A percentile compares a stretch with the other conserved stretches of the same genome.
phyloP scores from a whole-genome alignment of 1,140 invertebrate species.

The Hesperophylax magnus region DNA sequence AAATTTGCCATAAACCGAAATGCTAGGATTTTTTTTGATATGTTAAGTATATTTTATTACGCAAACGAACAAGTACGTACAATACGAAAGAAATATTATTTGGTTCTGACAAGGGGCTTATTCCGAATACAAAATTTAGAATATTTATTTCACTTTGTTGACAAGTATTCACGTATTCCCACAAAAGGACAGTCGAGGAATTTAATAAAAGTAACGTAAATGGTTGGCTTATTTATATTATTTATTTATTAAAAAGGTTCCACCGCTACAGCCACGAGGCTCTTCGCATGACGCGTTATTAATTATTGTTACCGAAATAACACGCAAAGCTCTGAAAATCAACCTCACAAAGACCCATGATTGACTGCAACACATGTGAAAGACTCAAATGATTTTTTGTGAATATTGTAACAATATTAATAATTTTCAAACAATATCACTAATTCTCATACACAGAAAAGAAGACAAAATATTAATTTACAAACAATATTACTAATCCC shows the following conservation, averaged over 20 bases:
- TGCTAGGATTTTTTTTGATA: no score
- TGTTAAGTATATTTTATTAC: no score
- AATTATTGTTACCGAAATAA: neutral
- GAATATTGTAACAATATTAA: neutral
- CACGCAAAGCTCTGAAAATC: neutral
- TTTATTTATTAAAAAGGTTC: neutral
- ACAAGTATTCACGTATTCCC: slow-evolving; percentile 4
- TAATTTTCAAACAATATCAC: neutral
- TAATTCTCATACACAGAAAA: no score
- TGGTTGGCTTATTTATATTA: slow-evolving; percentile 17
- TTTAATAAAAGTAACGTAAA: slow-evolving; percentile 25
- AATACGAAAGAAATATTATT: no score
- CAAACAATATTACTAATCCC: no score
- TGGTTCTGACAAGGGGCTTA: neutral
- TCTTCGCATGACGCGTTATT: neutral
- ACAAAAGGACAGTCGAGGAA: slow-evolving; percentile 15
- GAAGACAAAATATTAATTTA: no score
- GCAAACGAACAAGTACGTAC: no score
- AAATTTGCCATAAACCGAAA: no score
- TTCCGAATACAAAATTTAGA: neutral
- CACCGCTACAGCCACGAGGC: neutral
- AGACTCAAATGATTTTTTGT: no score
- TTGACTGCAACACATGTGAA: neutral
- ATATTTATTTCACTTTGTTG: neutral
- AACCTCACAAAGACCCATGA: neutral